These are phyloP conservation scores for Ranitomeya imitator DNA, from an alignment of 2,113 vertebrate species.

Conservation along the genomic window DNA sequence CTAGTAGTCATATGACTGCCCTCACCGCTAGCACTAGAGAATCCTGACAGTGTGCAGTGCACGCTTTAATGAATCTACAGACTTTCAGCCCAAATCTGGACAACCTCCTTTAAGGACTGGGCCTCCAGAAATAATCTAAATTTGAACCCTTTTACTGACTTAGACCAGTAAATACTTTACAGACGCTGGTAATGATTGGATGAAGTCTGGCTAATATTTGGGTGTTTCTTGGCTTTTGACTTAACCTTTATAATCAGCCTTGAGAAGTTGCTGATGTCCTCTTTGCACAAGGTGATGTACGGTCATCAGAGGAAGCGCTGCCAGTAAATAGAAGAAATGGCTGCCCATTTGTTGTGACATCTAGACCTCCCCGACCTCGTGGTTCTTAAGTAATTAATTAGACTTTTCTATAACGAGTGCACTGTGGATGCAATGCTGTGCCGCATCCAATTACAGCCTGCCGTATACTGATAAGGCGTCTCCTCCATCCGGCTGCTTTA, in stretches of 20 bases:
- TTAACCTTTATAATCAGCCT: neutral
- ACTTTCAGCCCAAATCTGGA: too few relatives aligned
- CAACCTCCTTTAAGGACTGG: too few relatives aligned
- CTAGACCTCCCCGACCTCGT: conserved; percentile 57
- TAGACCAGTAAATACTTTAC: too few relatives aligned
- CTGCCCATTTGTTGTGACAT: conserved; percentile 47
- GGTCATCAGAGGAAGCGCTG: conserved; percentile 17
- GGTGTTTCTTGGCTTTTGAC: neutral
- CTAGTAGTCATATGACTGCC: too few relatives aligned
- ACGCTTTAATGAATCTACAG: too few relatives aligned
- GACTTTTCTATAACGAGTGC: conserved; percentile 63
- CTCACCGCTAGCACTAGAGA: too few relatives aligned
- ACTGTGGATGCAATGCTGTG: conserved; percentile 62
- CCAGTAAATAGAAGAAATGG: conserved; percentile 36
- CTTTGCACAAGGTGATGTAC: conserved; percentile 47
- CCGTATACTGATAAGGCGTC: conserved; percentile 65
- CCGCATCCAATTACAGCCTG: conserved; percentile 64
- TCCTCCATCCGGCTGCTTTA: conserved; percentile 62
- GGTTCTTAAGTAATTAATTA: conserved; percentile 65
- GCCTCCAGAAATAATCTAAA: too few relatives aligned
- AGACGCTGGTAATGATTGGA: neutral
- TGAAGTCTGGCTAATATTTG: neutral
- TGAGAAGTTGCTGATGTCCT: conserved; percentile 8
- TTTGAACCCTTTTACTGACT: too few relatives aligned
- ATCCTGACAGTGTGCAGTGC: too few relatives aligned